Evolutionary conservation across 2,113 vertebrate genomes (phyloP).

Genomic region (Poeciliopsis turrubarensis): DNA sequence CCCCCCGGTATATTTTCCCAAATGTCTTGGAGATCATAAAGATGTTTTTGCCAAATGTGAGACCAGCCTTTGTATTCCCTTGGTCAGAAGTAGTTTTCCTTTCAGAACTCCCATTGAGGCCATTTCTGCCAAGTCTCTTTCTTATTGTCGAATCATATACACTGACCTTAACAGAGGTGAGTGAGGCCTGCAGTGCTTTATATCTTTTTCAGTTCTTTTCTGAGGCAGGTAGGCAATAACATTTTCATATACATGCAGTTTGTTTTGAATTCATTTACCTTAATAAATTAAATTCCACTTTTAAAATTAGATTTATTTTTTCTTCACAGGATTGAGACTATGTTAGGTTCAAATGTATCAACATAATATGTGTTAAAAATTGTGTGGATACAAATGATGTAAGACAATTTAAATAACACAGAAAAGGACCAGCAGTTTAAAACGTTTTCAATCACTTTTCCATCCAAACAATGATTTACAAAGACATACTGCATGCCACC

Average conservation of each 20-base stretch:
- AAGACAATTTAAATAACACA: not conserved
- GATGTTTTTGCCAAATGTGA: too few species aligned
- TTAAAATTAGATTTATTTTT: too few species aligned
- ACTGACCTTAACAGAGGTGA: not conserved
- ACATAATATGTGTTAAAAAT: too few species aligned
- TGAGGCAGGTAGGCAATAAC: not conserved
- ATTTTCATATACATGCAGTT: not conserved
- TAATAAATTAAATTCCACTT: too few species aligned
- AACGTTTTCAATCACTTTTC: not conserved
- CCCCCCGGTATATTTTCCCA: not conserved
- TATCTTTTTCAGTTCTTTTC: not conserved
- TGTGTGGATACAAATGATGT: too few species aligned
- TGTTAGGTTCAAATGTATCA: too few species aligned
- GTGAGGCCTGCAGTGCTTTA: not conserved
- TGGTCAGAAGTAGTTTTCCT: not conserved
- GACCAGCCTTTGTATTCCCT: not conserved
- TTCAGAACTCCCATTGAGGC: not conserved
- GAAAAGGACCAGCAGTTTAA: not conserved
- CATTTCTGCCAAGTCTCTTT: not conserved
- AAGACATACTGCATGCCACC: slow-evolving; percentile 4
- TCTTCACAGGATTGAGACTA: not conserved
- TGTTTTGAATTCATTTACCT: not conserved
- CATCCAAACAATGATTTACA: not conserved
- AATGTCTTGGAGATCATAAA: not conserved
- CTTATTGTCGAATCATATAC: not conserved